Percentiles rank a stretch among this genome's conserved stretches.
These are phyloP conservation scores for Ips typographus DNA, from an alignment of 1,140 invertebrate species.

Conservation along the genomic window DNA sequence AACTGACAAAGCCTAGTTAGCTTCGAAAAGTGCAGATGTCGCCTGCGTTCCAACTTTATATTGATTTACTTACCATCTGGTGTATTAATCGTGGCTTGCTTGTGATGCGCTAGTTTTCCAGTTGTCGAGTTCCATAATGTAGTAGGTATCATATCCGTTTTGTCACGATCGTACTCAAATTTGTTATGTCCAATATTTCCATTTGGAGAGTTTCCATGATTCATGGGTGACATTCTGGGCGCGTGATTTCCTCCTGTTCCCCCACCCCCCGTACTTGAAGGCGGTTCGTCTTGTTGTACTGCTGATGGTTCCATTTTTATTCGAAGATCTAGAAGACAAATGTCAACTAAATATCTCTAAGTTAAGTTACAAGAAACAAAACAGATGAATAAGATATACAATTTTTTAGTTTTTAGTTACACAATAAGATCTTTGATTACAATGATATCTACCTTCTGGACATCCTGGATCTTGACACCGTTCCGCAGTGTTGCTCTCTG, in stretches of 20 bases:
- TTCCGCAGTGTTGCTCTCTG: conserved; percentile 46
- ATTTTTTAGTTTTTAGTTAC: not conserved
- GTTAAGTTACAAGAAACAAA: conserved; percentile 19
- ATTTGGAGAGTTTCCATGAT: conserved; percentile 47
- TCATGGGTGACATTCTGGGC: conserved; percentile 20
- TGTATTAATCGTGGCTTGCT: conserved; percentile 60
- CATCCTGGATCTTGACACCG: conserved; percentile 51
- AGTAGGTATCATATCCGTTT: conserved; percentile 55
- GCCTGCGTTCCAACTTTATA: no score
- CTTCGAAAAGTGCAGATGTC: no score
- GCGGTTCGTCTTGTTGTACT: conserved; percentile 55
- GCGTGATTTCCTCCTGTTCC: conserved; percentile 8
- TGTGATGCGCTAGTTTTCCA: conserved; percentile 57
- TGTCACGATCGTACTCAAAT: conserved; percentile 50
- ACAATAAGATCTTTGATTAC: not conserved
- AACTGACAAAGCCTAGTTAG: no score
- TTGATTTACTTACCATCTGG: conserved; percentile 58
- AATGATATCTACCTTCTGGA: conserved; percentile 49
- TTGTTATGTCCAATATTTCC: conserved; percentile 48
- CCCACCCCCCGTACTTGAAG: conserved; percentile 52
- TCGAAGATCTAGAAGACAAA: conserved; percentile 55
- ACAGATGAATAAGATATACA: not conserved
- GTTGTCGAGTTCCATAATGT: conserved; percentile 59
- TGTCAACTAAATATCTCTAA: no score
- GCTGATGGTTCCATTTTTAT: conserved; percentile 61